Evolutionary conservation across 2,888 invertebrate species (phyloP).

Genomic region (Amorpha juglandis): DNA sequence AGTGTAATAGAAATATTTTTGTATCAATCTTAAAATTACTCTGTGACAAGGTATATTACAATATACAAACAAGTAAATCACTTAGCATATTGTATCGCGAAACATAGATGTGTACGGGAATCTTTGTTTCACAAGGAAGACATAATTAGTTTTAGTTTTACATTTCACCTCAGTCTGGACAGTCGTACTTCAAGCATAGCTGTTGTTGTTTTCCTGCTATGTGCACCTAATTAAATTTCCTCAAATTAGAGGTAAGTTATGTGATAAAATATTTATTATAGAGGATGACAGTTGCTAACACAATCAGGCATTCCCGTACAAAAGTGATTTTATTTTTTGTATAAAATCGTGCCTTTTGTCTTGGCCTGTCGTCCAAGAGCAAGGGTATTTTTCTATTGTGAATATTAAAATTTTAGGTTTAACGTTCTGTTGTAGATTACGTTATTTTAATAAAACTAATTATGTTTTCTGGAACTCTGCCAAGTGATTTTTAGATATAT

Average conservation of each 20-base stretch:
- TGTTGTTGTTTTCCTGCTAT: constrained; percentile 43
- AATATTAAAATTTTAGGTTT: constrained; percentile 67
- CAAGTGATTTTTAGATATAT: constrained; percentile 66
- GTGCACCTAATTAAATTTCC: constrained; percentile 47
- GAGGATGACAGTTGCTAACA: constrained; percentile 83
- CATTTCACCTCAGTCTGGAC: constrained; percentile 41
- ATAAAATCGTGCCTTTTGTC: constrained; percentile 82
- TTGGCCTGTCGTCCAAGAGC: constrained; percentile 82
- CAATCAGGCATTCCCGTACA: constrained; percentile 80
- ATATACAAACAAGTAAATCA: constrained; percentile 46
- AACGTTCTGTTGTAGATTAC: constrained; percentile 61
- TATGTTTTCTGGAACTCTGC: constrained; percentile 76
- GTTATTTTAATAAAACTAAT: constrained; percentile 67
- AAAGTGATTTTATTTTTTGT: constrained; percentile 81
- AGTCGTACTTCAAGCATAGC: constrained; percentile 43
- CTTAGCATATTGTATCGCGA: constrained; percentile 56
- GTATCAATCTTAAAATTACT: constrained; percentile 66
- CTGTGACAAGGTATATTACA: constrained; percentile 61
- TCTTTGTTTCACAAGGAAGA: constrained; percentile 80
- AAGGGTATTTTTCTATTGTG: constrained; percentile 75
- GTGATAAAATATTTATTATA: constrained; percentile 80
- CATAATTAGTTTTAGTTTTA: constrained; percentile 72
- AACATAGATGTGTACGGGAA: constrained; percentile 83
- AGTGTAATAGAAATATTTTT: constrained; percentile 69
- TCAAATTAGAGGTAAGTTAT: constrained; percentile 62